Percentiles rank a stretch among this genome's conserved stretches.
Evolutionary conservation across 2,113 vertebrate genomes (phyloP).

Genomic region (Blennius ocellaris): DNA sequence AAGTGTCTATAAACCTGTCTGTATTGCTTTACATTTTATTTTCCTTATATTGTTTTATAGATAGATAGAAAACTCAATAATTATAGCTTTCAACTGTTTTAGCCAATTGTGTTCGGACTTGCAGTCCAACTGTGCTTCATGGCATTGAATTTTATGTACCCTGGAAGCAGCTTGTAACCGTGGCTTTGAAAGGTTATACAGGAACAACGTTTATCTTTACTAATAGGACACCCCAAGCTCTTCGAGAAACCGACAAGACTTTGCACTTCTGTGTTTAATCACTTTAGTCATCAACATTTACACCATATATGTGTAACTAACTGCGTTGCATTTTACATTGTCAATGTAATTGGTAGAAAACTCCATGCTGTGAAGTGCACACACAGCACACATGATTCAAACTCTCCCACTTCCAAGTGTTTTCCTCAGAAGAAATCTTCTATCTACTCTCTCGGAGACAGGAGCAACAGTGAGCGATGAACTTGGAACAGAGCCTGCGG

Average conservation of each 20-base stretch:
- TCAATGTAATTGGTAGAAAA: not conserved
- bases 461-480: not conserved
- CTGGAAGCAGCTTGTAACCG: not conserved
- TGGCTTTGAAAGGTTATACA: not conserved
- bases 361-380: not conserved
- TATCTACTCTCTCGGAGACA: not conserved
- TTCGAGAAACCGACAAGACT: not conserved
- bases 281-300: not conserved
- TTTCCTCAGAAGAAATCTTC: not conserved
- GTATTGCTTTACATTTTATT: not conserved
- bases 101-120: not conserved
- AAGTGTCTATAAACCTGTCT: slow-evolving; percentile 2
- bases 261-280: not conserved
- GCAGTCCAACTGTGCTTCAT: slow-evolving; percentile 8
- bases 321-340: not conserved
- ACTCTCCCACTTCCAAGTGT: not conserved
- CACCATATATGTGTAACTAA: not conserved
- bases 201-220: not conserved
- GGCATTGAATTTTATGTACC: not conserved
- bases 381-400: not conserved
- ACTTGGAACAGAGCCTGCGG: not conserved
- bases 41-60: slow-evolving; percentile 10
- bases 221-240: not conserved
- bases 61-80: not conserved
- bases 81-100: too few species aligned